phyloP scores from a whole-genome alignment of 2,888 invertebrate genomes.

The Stenchaetothrips biformis region DNA sequence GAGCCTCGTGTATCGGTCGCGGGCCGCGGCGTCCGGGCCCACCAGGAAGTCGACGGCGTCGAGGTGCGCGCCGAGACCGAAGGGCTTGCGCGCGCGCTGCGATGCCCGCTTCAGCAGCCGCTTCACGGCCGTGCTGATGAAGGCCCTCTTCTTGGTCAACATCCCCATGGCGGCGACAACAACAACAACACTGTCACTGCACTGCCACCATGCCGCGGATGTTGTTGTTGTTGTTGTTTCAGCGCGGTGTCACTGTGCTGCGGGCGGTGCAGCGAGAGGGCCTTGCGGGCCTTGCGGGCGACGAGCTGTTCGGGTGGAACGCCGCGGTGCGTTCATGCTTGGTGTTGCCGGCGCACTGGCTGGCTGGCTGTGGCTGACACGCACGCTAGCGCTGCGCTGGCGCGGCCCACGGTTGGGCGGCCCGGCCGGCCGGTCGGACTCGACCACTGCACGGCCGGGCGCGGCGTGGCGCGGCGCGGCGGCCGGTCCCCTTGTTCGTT shows the following conservation, averaged over 20 bases:
- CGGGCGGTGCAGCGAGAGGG: too few relatives aligned
- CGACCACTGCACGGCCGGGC: neutral
- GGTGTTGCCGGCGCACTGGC: neutral
- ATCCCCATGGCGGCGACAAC: neutral
- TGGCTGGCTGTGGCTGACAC: neutral
- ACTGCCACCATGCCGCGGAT: too few relatives aligned
- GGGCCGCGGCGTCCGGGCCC: neutral
- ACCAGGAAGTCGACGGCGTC: neutral
- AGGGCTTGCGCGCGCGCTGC: neutral
- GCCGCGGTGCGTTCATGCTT: conserved; percentile 7
- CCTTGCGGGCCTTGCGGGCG: too few relatives aligned
- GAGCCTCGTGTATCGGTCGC: neutral
- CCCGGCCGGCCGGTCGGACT: neutral
- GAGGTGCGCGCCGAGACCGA: neutral
- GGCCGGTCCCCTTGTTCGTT: too few relatives aligned
- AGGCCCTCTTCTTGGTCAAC: neutral
- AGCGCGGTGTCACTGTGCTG: too few relatives aligned
- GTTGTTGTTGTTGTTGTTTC: too few relatives aligned
- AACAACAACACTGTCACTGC: too few relatives aligned
- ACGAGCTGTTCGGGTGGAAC: neutral
- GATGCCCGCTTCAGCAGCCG: neutral
- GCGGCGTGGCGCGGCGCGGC: neutral
- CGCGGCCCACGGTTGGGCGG: neutral
- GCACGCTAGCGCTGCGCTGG: neutral
- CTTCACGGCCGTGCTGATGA: conserved; percentile 1